These are phyloP conservation scores for Sarcophaga peregrina DNA, from an alignment of 1,140 invertebrate species.

Conservation along the genomic window DNA sequence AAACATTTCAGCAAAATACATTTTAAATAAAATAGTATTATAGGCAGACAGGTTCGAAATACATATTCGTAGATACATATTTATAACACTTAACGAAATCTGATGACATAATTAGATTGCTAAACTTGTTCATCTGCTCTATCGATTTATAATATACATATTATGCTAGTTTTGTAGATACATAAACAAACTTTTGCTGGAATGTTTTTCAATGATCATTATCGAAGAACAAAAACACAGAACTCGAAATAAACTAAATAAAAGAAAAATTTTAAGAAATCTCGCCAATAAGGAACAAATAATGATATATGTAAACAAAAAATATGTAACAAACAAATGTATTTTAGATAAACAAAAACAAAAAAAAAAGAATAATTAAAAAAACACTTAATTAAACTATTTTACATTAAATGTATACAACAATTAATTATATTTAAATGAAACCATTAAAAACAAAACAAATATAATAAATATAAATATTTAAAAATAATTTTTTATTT, in stretches of 20 bases:
- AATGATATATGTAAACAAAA: slow-evolving; percentile 10
- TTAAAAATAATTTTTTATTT: slow-evolving; percentile 37
- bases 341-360: slow-evolving; percentile 34
- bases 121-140: too few relatives aligned
- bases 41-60: too few relatives aligned
- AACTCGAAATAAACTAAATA: slow-evolving; percentile 33
- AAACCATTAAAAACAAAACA: slow-evolving; percentile 17
- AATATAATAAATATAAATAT: slow-evolving; percentile 40
- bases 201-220: slow-evolving; percentile 24
- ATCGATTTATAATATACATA: too few relatives aligned
- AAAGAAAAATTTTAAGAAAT: slow-evolving; percentile 26
- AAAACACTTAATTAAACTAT: slow-evolving; percentile 40
- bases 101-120: too few relatives aligned
- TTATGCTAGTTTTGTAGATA: too few relatives aligned
- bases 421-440: slow-evolving; percentile 6
- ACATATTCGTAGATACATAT: too few relatives aligned
- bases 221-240: background rate
- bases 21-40: too few relatives aligned
- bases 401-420: slow-evolving; percentile 42
- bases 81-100: too few relatives aligned
- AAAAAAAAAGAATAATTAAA: background rate
- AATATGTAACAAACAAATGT: background rate
- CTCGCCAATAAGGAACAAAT: slow-evolving; percentile 36
- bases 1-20: too few relatives aligned
- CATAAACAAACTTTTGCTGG: background rate